Conservation (phyloP, 2,888 invertebrate genomes). For the Brassicogethes aeneus region DNA sequence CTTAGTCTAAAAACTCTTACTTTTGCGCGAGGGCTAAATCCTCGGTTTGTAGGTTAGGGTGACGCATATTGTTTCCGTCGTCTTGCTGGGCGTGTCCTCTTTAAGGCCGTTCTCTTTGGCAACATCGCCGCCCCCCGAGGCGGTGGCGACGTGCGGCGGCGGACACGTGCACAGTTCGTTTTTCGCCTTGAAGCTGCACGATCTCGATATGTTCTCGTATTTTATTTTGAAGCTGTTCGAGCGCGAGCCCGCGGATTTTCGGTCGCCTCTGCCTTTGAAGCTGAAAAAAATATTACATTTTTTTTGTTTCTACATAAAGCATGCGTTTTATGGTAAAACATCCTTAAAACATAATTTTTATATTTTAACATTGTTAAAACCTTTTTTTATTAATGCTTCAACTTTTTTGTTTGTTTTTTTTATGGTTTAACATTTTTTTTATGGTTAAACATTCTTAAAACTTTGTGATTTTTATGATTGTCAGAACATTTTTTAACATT, state of each 20-base stretch:
- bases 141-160: too few species aligned
- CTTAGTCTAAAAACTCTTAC: background rate
- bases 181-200: slow-evolving; percentile 38
- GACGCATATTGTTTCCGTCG: slow-evolving; percentile 38
- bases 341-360: background rate
- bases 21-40: slow-evolving; percentile 18
- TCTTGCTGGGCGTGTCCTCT: slow-evolving; percentile 22
- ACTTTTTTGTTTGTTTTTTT: too few species aligned
- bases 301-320: slow-evolving; percentile 4
- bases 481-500: too few species aligned
- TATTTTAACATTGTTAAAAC: too few species aligned
- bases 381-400: too few species aligned
- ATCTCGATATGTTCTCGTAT: slow-evolving; percentile 37
- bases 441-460: too few species aligned
- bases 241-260: slow-evolving; percentile 32
- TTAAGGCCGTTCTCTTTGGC: slow-evolving; percentile 7
- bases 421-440: too few species aligned
- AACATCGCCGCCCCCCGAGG: background rate
- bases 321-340: too few species aligned
- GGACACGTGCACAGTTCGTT: slow-evolving; percentile 38
- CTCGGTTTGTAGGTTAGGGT: slow-evolving; percentile 40
- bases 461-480: too few species aligned
- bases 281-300: slow-evolving; percentile 20
- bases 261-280: slow-evolving; percentile 35
- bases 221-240: slow-evolving; percentile 38